Evolutionary conservation across 2,888 invertebrate species (phyloP), one percentile per base, ranked within the genome.

Genomic region (Volucella inflata): DNA sequence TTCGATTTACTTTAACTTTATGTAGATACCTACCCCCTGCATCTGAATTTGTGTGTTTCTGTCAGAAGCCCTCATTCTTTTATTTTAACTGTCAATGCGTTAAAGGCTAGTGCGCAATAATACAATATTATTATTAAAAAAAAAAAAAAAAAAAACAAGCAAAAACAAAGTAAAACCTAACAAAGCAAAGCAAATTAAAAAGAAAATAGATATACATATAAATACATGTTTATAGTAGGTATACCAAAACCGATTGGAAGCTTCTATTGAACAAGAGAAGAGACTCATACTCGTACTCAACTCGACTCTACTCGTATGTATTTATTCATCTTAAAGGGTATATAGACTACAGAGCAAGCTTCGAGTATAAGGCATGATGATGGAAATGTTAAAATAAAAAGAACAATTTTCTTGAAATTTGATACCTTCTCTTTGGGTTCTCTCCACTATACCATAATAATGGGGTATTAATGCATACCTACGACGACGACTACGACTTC

Each of bases 61-160:
- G 17, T 36, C 42, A 60, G 77, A 82, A 77, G 60, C 82, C 82
- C 82, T 70, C 80, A 75, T 80, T 71, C 44, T 60, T 76, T 68
- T 16, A 38, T 60, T 6, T 16, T 74, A 80, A 78, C 87, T 87
- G 83, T 87, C 87, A 84, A 85, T 87, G 84, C 77, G 87, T 84
- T 87, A 87, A 87, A 87, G 87, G 84, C 78, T 75, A 87, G 78
- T 87, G 87, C 87, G 87, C 87, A 87, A 78, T 87, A 87, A 87
- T 78, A 78, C 87, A 87, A 87, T 78, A 78, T 70, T 78, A 70
- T 79, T 59, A 68, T 75, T 59, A 74, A 71, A 21, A 21, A 0
- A 30, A 30, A 30, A 30, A 79, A 65, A 74, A 71, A 30, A 30
- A 30, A 30, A 79, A 65, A 74, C 65, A 60, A 74, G 44, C 48